A percentile compares a stretch with the other conserved stretches of the same genome.
phyloP scores from a whole-genome alignment of 2,797 vertebrate genomes.

The Rhinoraja longicauda region DNA sequence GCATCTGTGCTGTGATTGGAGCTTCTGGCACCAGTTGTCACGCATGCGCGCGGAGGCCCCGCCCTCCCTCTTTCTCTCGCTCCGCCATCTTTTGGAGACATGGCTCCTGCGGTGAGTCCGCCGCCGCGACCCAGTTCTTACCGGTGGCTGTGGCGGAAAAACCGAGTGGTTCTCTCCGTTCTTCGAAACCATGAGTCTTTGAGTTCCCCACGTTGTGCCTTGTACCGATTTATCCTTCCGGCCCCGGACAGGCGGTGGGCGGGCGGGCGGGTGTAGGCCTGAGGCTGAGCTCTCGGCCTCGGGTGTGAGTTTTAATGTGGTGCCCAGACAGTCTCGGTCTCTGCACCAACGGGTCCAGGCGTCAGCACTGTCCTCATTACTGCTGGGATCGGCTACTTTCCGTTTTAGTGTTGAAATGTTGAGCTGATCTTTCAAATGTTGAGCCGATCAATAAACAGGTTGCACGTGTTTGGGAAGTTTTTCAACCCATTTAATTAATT shows the following conservation, averaged over 20 bases:
- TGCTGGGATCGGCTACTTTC: too few species aligned
- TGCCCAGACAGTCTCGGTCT: background rate
- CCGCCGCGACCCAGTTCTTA: too few species aligned
- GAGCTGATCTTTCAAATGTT: too few species aligned
- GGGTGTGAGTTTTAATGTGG: background rate
- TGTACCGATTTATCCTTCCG: background rate
- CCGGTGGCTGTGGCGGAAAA: background rate
- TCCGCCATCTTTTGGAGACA: background rate
- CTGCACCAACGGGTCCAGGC: too few species aligned
- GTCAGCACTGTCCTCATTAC: background rate
- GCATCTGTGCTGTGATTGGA: too few species aligned
- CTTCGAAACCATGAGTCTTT: background rate
- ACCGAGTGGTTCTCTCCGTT: background rate
- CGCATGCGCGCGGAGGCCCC: too few species aligned
- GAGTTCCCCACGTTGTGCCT: background rate
- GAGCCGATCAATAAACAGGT: too few species aligned
- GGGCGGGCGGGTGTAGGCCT: background rate
- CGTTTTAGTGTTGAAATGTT: too few species aligned
- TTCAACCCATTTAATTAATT: background rate
- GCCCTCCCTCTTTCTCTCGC: background rate
- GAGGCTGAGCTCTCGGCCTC: background rate
- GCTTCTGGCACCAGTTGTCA: too few species aligned
- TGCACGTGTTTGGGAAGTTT: conserved; percentile 10
- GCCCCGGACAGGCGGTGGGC: background rate
- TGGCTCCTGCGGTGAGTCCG: conserved; percentile 31